Evolutionary conservation across 2,888 invertebrate species (phyloP).

Genomic region (Cosmia trapezina): DNA sequence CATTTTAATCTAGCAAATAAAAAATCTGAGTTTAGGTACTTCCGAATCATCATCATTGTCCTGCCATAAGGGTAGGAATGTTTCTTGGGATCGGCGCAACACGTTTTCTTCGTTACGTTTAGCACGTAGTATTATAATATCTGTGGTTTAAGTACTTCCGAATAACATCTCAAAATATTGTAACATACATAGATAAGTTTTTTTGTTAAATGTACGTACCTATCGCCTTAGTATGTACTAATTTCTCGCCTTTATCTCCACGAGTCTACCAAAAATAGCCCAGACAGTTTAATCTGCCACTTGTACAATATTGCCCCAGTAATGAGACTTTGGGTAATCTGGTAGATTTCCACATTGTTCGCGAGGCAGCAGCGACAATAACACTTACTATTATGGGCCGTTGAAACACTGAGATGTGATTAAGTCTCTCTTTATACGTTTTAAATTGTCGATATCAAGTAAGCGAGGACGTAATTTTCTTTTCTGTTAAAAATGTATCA

Average conservation of each 20-base stretch:
- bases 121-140: no score
- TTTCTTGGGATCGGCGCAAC: no score
- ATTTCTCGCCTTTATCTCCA: background rate
- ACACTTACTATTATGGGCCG: constrained; percentile 58
- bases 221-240: no score
- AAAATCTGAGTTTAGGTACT: no score
- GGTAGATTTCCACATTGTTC: constrained; percentile 64
- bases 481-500: background rate
- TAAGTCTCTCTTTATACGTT: constrained; percentile 54
- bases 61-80: no score
- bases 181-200: background rate
- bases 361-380: constrained; percentile 56
- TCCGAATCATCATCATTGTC: no score
- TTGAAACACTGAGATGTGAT: constrained; percentile 54
- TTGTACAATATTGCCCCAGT: constrained; percentile 44
- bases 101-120: no score
- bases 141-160: no score
- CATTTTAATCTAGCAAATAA: no score
- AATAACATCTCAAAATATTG: background rate
- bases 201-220: no score
- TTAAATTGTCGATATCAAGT: constrained; percentile 38
- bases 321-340: constrained; percentile 62
- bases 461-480: background rate
- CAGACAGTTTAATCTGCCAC: constrained; percentile 37
- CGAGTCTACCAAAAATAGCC: constrained; percentile 30